A percentile compares a stretch with the other conserved stretches of the same genome.
These are phyloP conservation scores for Gasteruption jaculator DNA, from an alignment of 2,888 invertebrate genomes.

Conservation along the genomic window DNA sequence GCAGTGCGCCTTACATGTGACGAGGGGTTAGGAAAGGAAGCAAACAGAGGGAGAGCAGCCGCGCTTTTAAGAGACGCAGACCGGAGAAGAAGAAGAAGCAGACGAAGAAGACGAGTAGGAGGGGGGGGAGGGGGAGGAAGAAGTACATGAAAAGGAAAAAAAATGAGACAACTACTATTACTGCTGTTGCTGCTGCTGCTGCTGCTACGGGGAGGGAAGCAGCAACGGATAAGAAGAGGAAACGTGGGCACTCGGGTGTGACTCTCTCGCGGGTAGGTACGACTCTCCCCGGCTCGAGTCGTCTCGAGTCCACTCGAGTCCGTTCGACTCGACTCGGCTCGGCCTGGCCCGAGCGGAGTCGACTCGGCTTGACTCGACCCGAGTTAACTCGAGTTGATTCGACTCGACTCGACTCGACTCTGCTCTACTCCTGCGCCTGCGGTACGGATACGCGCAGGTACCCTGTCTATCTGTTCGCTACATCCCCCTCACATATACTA, in stretches of 20 bases:
- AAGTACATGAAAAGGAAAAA: slow-evolving; percentile 24
- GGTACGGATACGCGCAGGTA: too few species aligned
- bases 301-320: too few species aligned
- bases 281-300: slow-evolving; percentile 34
- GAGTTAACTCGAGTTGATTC: too few species aligned
- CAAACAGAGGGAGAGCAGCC: slow-evolving; percentile 8
- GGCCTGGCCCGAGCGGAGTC: too few species aligned
- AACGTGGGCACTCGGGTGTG: slow-evolving; percentile 51
- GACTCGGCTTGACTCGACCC: too few species aligned
- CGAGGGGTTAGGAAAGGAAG: slow-evolving; percentile 9
- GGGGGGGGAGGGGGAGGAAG: slow-evolving; percentile 20
- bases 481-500: slow-evolving; percentile 5
- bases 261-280: slow-evolving; percentile 47
- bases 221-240: slow-evolving; percentile 48
- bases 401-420: too few species aligned
- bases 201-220: slow-evolving; percentile 22
- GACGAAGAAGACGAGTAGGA: slow-evolving; percentile 20
- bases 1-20: too few species aligned
- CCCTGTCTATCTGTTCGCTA: neutral
- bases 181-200: too few species aligned
- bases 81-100: slow-evolving; percentile 11
- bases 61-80: slow-evolving; percentile 5
- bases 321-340: too few species aligned
- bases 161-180: too few species aligned
- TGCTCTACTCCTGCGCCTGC: too few species aligned